Conservation (phyloP, 2,113 vertebrate species). For the Podilymbus podiceps region DNA sequence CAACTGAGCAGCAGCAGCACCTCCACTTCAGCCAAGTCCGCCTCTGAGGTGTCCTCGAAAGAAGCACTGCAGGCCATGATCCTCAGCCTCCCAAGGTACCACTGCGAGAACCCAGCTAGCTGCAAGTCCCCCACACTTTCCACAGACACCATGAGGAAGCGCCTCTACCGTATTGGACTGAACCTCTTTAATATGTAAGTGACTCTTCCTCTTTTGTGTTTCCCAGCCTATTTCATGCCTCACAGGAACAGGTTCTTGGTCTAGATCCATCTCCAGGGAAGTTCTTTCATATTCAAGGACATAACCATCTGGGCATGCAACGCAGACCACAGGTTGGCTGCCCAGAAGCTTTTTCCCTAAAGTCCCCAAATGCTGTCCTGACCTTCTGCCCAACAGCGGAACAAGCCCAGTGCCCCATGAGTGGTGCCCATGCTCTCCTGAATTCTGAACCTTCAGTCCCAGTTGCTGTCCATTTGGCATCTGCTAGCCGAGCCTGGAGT, state of each 20-base stretch:
- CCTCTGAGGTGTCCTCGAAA: conserved; percentile 86
- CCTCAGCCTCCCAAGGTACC: conserved; percentile 91
- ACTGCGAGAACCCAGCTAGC: conserved; percentile 91
- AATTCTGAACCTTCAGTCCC: neutral
- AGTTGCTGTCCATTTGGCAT: neutral
- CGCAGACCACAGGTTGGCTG: neutral
- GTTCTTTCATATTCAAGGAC: neutral
- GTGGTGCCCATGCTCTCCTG: neutral
- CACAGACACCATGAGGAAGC: conserved; percentile 94
- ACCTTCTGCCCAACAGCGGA: neutral
- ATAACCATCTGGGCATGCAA: neutral
- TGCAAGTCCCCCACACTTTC: conserved; percentile 95
- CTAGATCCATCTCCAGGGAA: neutral
- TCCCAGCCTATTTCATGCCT: neutral
- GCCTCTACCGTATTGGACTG: conserved; percentile 96
- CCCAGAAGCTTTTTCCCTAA: neutral
- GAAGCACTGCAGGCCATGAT: conserved; percentile 94
- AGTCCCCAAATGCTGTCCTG: neutral
- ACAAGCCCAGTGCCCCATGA: neutral
- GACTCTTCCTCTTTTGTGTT: neutral
- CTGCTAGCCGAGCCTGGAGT: neutral
- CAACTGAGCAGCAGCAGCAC: conserved; percentile 87
- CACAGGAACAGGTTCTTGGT: neutral
- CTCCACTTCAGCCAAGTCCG: conserved; percentile 87
- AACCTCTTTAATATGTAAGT: conserved; percentile 99